phyloP scores from a whole-genome alignment of 2,888 invertebrate species.

The Papilio gigon region DNA sequence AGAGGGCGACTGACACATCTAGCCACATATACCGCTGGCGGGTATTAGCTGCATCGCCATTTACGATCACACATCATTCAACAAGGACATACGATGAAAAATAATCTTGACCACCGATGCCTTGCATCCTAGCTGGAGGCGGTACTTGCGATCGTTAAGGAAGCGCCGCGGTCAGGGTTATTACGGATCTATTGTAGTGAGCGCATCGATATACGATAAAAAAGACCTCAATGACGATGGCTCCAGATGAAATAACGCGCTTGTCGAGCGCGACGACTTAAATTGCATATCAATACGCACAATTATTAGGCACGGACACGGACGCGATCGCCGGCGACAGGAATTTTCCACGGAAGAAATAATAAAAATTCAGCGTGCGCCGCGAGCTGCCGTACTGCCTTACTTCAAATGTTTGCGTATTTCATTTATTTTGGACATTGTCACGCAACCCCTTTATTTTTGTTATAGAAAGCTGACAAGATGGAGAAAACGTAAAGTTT shows the following conservation, averaged over 20 bases:
- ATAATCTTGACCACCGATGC: neutral
- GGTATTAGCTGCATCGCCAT: neutral
- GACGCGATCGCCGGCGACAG: neutral
- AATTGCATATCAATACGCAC: neutral
- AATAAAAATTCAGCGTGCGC: neutral
- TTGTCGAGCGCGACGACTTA: neutral
- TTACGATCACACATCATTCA: neutral
- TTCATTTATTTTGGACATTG: neutral
- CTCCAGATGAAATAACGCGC: neutral
- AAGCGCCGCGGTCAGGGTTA: neutral
- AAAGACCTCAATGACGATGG: neutral
- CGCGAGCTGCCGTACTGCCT: neutral
- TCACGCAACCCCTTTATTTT: neutral
- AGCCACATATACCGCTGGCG: neutral
- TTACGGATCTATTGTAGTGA: neutral
- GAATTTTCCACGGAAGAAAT: constrained; percentile 3
- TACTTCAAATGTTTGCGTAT: neutral
- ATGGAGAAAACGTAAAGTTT: neutral
- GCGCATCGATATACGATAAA: neutral
- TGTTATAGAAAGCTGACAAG: neutral
- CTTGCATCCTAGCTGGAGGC: neutral
- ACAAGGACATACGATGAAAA: neutral
- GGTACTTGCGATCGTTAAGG: neutral
- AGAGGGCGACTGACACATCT: too few species aligned
- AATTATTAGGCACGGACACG: neutral